Percentiles rank a stretch among this genome's conserved stretches.
phyloP scores from a whole-genome alignment of 2,888 invertebrate genomes.

The Ligdia adustata region DNA sequence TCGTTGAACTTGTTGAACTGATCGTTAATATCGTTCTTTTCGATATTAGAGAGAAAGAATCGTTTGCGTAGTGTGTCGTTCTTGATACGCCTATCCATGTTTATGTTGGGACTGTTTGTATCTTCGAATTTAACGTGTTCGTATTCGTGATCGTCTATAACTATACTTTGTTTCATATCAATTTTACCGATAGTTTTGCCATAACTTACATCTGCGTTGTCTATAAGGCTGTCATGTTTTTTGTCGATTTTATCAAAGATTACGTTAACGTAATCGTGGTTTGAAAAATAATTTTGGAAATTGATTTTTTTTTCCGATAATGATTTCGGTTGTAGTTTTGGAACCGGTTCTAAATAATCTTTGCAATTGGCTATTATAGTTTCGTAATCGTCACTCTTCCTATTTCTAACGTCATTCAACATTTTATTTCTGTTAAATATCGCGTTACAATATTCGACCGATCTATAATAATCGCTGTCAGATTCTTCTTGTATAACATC shows the following conservation, averaged over 20 bases:
- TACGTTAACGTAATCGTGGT: constrained; percentile 70
- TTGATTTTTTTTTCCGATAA: constrained; percentile 70
- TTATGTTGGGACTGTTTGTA: constrained; percentile 40
- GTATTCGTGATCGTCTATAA: constrained; percentile 30
- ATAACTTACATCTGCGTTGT: too few relatives aligned
- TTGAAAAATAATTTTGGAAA: constrained; percentile 74
- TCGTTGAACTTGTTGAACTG: constrained; percentile 59
- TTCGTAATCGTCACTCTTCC: constrained; percentile 32
- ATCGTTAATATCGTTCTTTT: constrained; percentile 68
- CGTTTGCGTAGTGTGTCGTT: constrained; percentile 68
- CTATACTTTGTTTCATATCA: background rate
- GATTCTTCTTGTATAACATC: constrained; percentile 78
- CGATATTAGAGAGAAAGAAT: constrained; percentile 59
- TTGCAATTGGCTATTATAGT: constrained; percentile 36
- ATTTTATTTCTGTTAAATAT: constrained; percentile 34
- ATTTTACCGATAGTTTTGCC: too few relatives aligned
- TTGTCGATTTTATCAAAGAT: constrained; percentile 50
- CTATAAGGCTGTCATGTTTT: too few relatives aligned
- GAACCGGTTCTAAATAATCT: constrained; percentile 45
- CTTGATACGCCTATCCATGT: constrained; percentile 55
- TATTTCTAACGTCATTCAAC: constrained; percentile 24
- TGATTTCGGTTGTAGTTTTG: constrained; percentile 63
- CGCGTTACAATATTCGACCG: constrained; percentile 70
- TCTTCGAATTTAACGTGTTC: constrained; percentile 39
- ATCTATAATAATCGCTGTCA: constrained; percentile 77